Evolutionary conservation across 2,113 vertebrate genomes (phyloP), one percentile per base, ranked within the genome.

Genomic region (Colinus virginianus): DNA sequence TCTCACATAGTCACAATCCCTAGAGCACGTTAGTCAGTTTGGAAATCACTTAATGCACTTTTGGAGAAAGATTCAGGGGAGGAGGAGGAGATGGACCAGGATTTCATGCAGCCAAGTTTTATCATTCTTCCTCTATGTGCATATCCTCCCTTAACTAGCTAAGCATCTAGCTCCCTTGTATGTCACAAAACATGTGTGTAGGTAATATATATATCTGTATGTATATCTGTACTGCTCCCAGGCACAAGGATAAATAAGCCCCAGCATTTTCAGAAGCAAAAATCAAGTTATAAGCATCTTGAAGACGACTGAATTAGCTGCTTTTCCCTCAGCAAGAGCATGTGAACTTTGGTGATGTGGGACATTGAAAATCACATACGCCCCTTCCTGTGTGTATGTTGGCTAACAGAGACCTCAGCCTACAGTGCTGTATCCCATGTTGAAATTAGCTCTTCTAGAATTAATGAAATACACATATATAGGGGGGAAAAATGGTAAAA

Each of bases 1-100:
- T 69, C 58, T 95, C 93, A 93, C 94, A 96, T 75, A 90, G 94
- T 89, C 93, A 94, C 51, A 93, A 40, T 89, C 91, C 76, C 82
- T 78, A 89, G 88, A 90, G 94, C 78, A 90, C 14, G 3, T 88
- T 84, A 93, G 71, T 94, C 72, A 78, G 82, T 87, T 94, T 93
- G 89, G 92, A 95, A 92, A 32, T 74, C 66, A 45, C 69, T 94
- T 68, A 93, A 85, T 84, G 49, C 69, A 77, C 11, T 87, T 91
- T 86, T 78, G 69, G 80, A 94, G 64, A 79, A 79, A 79, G 49
- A 79, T 10, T 4, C 28, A 18, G 20, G 43, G 22, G 13, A 45
- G 43, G 32, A 67, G 43, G 16, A 63, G 28, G 15, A 82, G 62
- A 87, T 75, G 46, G 45, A 83, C 64, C 23, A 82, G 49, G 34